Evolutionary conservation across 1,140 invertebrate genomes (phyloP).

Genomic region (Ceratina calcarata): DNA sequence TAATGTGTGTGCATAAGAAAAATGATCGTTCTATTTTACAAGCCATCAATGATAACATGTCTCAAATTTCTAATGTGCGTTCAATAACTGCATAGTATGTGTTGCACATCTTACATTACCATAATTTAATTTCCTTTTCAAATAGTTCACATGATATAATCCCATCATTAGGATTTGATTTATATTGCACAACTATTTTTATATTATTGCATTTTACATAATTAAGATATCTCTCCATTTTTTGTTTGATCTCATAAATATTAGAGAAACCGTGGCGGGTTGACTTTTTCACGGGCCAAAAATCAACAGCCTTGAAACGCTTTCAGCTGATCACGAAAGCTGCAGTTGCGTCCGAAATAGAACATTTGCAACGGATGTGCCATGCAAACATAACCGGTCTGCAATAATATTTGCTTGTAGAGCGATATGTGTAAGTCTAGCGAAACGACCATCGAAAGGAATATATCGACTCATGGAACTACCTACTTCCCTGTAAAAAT

Average conservation of each 20-base stretch:
- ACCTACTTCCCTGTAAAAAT: background rate
- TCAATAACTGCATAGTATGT: background rate
- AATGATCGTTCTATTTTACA: background rate
- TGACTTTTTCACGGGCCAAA: background rate
- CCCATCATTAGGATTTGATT: background rate
- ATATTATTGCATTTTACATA: background rate
- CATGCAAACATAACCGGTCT: slow-evolving; percentile 41
- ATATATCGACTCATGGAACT: background rate
- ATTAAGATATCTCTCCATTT: too few relatives aligned
- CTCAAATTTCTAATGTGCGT: background rate
- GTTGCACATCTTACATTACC: background rate
- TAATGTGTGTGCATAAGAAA: background rate
- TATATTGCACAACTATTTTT: background rate
- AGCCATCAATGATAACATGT: background rate
- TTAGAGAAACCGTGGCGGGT: background rate
- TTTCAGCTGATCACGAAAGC: slow-evolving; percentile 45
- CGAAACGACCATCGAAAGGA: slow-evolving; percentile 24
- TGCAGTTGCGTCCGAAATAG: slow-evolving; percentile 43
- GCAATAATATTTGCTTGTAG: slow-evolving; percentile 57
- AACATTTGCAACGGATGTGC: slow-evolving; percentile 46
- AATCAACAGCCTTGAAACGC: slow-evolving; percentile 45
- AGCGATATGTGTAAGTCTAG: slow-evolving; percentile 36
- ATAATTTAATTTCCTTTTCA: background rate
- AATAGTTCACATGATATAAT: background rate
- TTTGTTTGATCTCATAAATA: too few relatives aligned